phyloP scores from a whole-genome alignment of 2,888 invertebrate species.

The Allacma fusca region DNA sequence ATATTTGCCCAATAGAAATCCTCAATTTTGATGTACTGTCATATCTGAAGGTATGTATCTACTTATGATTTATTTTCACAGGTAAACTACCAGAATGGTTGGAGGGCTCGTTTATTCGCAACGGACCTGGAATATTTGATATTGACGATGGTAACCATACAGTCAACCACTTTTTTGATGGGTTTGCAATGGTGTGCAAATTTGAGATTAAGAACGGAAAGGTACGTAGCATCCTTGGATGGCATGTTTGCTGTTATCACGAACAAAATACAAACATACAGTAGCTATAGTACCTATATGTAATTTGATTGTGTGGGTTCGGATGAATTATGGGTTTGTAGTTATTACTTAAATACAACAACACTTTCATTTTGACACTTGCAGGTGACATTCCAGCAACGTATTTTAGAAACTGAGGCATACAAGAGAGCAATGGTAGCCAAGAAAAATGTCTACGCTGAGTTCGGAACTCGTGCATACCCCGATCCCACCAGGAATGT shows the following conservation, averaged over 20 bases:
- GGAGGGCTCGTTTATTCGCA: conserved; percentile 64
- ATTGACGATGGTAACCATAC: conserved; percentile 63
- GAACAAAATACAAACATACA: no score
- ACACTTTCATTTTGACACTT: neutral
- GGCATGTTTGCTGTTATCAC: no score
- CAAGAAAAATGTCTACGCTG: conserved; percentile 65
- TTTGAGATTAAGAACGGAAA: conserved; percentile 65
- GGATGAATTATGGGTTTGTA: neutral
- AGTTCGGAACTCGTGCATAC: conserved; percentile 63
- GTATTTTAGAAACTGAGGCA: conserved; percentile 65
- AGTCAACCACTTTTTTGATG: conserved; percentile 67
- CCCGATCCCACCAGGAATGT: conserved; percentile 57
- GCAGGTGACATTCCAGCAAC: conserved; percentile 63
- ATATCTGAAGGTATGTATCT: no score
- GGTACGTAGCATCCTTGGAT: conserved; percentile 55
- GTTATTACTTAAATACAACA: neutral
- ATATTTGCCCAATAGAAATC: no score
- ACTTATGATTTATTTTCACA: conserved; percentile 44
- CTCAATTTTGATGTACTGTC: no score
- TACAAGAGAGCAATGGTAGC: conserved; percentile 65
- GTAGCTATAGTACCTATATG: no score
- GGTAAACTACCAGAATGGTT: conserved; percentile 66
- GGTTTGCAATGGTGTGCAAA: conserved; percentile 66
- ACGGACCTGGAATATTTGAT: conserved; percentile 68
- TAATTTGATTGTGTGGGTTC: no score